phyloP scores from a whole-genome alignment of 1,140 invertebrate species.

The Hylyphantes graminicola region DNA sequence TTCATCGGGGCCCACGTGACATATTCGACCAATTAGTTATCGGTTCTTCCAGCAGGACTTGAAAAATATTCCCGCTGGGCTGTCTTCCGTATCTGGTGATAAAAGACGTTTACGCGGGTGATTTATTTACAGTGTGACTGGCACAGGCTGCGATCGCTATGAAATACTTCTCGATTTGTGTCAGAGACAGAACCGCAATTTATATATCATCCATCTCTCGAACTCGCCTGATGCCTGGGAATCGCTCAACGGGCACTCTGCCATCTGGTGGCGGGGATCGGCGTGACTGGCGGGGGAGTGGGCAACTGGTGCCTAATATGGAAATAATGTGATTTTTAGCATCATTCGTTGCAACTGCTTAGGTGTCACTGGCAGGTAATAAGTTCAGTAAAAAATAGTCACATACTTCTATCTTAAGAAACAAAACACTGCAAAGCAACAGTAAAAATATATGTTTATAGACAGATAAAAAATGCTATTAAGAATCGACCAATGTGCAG shows the following conservation, averaged over 20 bases:
- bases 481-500: no score
- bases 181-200: constrained; percentile 51
- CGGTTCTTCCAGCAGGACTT: neutral
- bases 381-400: no score
- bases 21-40: constrained; percentile 55
- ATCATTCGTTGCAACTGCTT: no score
- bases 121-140: constrained; percentile 54
- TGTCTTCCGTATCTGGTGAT: constrained; percentile 52
- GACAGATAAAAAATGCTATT: no score
- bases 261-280: constrained; percentile 38
- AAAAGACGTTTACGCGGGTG: constrained; percentile 46
- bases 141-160: constrained; percentile 39
- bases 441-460: no score
- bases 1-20: constrained; percentile 24
- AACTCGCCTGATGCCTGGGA: neutral
- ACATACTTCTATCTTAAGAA: no score
- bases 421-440: no score
- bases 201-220: constrained; percentile 56
- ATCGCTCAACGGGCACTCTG: constrained; percentile 22
- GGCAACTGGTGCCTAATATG: neutral
- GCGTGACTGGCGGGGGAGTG: constrained; percentile 17
- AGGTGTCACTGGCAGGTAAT: no score
- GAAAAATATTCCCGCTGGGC: constrained; percentile 53
- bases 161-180: constrained; percentile 58
- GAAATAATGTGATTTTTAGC: no score